These are phyloP conservation scores for Myrmecobius fasciatus DNA, from an alignment of 2,113 vertebrate species.

Conservation along the genomic window DNA sequence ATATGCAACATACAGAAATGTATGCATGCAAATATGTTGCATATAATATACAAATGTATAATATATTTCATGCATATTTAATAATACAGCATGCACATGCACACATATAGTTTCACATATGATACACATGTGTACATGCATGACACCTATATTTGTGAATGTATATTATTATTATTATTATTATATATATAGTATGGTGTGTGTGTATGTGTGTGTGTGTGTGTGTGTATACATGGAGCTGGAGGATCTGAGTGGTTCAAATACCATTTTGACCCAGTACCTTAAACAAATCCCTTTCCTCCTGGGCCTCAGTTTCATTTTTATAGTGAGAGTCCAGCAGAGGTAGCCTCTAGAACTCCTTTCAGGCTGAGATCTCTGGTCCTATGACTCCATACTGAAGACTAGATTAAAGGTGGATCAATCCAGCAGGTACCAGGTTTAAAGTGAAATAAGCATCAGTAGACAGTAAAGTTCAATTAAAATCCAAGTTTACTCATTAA, in stretches of 20 bases:
- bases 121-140: neutral
- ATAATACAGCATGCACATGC: neutral
- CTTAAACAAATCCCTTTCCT: neutral
- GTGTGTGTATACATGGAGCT: neutral
- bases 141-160: neutral
- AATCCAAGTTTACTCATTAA: neutral
- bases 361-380: neutral
- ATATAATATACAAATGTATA: neutral
- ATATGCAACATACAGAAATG: neutral
- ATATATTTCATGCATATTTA: neutral
- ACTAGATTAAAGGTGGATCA: neutral
- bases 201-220: no score
- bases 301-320: neutral
- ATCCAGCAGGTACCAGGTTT: neutral
- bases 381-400: neutral
- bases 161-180: no score
- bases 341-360: neutral
- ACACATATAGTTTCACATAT: neutral
- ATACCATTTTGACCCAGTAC: neutral
- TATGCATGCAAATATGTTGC: neutral
- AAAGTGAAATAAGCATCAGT: neutral
- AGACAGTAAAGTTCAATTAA: neutral
- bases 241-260: neutral
- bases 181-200: no score
- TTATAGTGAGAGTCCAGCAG: neutral